A percentile compares a stretch with the other conserved stretches of the same genome.
These are phyloP conservation scores for Choloepus didactylus DNA, from an alignment of 2,797 vertebrate species.

Conservation along the genomic window DNA sequence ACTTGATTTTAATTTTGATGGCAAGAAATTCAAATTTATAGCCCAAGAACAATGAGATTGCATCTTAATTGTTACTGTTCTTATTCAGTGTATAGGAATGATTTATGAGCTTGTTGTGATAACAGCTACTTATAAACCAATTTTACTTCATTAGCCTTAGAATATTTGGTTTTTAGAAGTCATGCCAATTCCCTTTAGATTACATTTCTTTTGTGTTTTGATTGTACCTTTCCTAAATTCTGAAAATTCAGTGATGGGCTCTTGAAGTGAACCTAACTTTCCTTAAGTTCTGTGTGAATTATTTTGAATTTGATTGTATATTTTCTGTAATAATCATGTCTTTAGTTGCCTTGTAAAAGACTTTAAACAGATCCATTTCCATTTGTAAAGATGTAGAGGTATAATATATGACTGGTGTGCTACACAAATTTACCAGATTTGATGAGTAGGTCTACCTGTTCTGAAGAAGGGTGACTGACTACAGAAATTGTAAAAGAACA, in stretches of 20 bases:
- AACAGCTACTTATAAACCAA: slow-evolving; percentile 82
- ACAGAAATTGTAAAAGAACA: neutral
- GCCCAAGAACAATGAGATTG: slow-evolving; percentile 74
- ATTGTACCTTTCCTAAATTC: slow-evolving; percentile 19
- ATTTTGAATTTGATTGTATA: slow-evolving; percentile 30
- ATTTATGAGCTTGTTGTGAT: slow-evolving; percentile 77
- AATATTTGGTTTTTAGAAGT: slow-evolving; percentile 75
- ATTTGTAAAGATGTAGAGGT: neutral
- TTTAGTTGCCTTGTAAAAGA: neutral
- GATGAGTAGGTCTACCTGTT: neutral
- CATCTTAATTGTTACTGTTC: slow-evolving; percentile 78
- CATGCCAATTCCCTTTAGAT: slow-evolving; percentile 82
- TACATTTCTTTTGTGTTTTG: slow-evolving; percentile 66
- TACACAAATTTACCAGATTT: slow-evolving; percentile 8
- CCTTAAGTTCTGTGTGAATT: neutral
- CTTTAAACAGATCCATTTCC: neutral
- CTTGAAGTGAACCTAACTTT: slow-evolving; percentile 41
- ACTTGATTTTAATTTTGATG: slow-evolving; percentile 84
- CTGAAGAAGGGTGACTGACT: neutral
- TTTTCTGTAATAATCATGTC: slow-evolving; percentile 12
- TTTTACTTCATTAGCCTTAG: slow-evolving; percentile 85
- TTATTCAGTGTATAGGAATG: slow-evolving; percentile 80
- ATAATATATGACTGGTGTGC: neutral
- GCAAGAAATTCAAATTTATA: slow-evolving; percentile 80
- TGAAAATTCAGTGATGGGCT: neutral